A percentile compares a stretch with the other conserved stretches of the same genome.
phyloP scores from a whole-genome alignment of 1,140 invertebrate species.

The Anastrepha obliqua region DNA sequence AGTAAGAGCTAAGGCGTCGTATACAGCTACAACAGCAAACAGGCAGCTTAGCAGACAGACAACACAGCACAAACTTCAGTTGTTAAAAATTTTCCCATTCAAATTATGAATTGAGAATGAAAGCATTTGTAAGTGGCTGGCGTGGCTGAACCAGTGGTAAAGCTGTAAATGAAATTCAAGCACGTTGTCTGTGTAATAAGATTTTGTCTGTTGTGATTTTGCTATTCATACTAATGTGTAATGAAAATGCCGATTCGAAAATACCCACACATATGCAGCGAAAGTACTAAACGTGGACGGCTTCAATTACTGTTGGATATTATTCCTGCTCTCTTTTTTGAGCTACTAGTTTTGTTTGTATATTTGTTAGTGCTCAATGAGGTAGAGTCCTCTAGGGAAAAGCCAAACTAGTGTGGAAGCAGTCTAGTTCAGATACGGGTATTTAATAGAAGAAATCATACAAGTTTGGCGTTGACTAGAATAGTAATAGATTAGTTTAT shows the following conservation, averaged over 20 bases:
- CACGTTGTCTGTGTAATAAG: neutral
- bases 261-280: neutral
- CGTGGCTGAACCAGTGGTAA: neutral
- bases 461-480: too few relatives aligned
- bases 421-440: too few relatives aligned
- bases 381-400: too few relatives aligned
- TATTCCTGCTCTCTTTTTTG: neutral
- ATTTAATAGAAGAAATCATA: too few relatives aligned
- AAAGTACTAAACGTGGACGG: neutral
- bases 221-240: neutral
- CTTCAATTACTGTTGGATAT: neutral
- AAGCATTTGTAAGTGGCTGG: neutral
- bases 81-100: neutral
- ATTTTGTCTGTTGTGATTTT: neutral
- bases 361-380: too few relatives aligned
- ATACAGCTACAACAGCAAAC: neutral
- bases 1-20: neutral
- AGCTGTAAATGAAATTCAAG: slow-evolving; percentile 17
- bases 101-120: too few relatives aligned
- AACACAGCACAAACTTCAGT: neutral
- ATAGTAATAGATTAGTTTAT: too few relatives aligned
- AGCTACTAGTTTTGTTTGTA: too few relatives aligned
- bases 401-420: too few relatives aligned
- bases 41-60: neutral
- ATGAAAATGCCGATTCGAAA: neutral